phyloP scores from a whole-genome alignment of 2,797 vertebrate genomes.

The Fistularia commersonii region DNA sequence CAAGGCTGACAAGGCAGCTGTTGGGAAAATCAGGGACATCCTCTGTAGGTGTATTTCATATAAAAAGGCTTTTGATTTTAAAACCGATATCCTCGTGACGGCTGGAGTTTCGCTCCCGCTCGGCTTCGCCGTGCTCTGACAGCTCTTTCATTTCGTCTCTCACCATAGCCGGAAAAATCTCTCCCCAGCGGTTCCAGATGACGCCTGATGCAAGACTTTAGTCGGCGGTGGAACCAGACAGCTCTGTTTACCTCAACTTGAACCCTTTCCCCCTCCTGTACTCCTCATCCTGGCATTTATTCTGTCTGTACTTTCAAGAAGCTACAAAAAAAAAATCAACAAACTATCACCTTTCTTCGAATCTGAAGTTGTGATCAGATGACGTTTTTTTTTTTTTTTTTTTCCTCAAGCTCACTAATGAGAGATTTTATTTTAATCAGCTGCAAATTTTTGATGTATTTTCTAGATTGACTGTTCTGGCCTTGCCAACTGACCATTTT shows the following conservation, averaged over 20 bases:
- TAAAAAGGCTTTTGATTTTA: background rate
- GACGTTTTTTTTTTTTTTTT: too few species aligned
- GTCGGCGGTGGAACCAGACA: conserved; percentile 24
- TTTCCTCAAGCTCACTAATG: too few species aligned
- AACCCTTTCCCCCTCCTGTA: background rate
- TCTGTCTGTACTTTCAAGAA: too few species aligned
- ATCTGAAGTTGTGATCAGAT: too few species aligned
- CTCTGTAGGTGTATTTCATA: conserved; percentile 54
- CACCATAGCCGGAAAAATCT: conserved; percentile 56
- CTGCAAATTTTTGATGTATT: too few species aligned
- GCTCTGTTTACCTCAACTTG: background rate
- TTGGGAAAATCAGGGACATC: conserved; percentile 53
- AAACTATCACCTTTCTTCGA: too few species aligned
- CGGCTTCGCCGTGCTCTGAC: background rate
- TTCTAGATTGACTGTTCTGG: too few species aligned
- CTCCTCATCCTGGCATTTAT: too few species aligned
- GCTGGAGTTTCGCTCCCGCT: background rate
- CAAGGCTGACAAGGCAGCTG: conserved; percentile 58
- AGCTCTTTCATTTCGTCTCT: conserved; percentile 12
- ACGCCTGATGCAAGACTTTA: conserved; percentile 61
- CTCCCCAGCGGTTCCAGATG: conserved; percentile 44
- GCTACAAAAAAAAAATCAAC: too few species aligned
- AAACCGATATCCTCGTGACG: background rate
- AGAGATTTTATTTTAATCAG: too few species aligned
- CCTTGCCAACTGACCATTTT: too few species aligned